phyloP scores from a whole-genome alignment of 92 coral and sea anemone species.

The Parazoanthus atlanticus region DNA sequence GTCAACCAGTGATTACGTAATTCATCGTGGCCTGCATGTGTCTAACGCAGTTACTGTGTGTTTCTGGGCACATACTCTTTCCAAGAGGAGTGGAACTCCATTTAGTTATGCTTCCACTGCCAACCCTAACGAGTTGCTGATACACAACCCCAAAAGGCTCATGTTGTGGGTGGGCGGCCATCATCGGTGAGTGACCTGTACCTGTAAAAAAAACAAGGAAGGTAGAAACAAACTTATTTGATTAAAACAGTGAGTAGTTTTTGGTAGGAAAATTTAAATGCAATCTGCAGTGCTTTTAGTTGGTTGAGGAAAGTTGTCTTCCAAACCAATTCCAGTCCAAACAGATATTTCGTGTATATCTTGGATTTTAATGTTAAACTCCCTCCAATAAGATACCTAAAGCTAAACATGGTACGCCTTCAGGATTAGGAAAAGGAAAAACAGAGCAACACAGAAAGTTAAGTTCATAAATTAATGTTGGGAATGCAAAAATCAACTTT shows the following conservation, averaged over 20 bases:
- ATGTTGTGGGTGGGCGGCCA: slow-evolving; percentile 7
- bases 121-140: slow-evolving; percentile 27
- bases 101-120: slow-evolving; percentile 21
- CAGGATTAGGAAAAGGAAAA: too few relatives aligned
- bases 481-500: too few relatives aligned
- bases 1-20: slow-evolving; percentile 35
- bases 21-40: slow-evolving; percentile 34
- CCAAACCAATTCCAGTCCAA: too few relatives aligned
- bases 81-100: slow-evolving; percentile 29
- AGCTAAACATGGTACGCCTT: too few relatives aligned
- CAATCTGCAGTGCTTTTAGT: too few relatives aligned
- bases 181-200: slow-evolving; percentile 10
- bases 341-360: too few relatives aligned
- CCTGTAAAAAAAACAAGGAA: too few relatives aligned
- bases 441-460: too few relatives aligned
- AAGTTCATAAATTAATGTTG: too few relatives aligned
- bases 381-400: too few relatives aligned
- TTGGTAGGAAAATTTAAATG: neutral
- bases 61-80: slow-evolving; percentile 41
- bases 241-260: neutral
- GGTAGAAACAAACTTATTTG: neutral
- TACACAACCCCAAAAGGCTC: slow-evolving; percentile 10
- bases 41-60: slow-evolving; percentile 32
- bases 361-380: too few relatives aligned
- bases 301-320: too few relatives aligned